Evolutionary conservation across 2,113 vertebrate species (phyloP), one percentile per base, ranked within the genome.

Genomic region (Pionites leucogaster): DNA sequence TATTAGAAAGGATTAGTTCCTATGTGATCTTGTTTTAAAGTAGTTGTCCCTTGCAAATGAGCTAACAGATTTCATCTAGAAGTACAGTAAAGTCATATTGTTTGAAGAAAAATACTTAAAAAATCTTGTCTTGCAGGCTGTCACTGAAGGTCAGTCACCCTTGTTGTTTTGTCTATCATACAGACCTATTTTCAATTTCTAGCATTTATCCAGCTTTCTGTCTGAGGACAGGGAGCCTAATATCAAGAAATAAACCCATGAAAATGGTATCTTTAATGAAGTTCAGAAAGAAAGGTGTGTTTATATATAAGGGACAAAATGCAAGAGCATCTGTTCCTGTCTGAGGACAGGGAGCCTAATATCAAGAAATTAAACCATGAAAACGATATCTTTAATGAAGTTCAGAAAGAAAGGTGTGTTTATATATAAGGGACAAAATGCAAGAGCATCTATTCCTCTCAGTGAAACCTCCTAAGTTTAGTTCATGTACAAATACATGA

Each of bases 361-460:
- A 94, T 25, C 70, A 95, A 97, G 52, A 96, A 97, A 92, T 93
- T 76, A 85, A 96, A 96, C 60, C 8, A 0, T 70, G n/a, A 88
- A 92, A 72, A 95, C 42, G 92, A 68, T 80, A 18, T 76, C 74
- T 77, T 91, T 93, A 97, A 94, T 74, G 69, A 20, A 90, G 57
- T 92, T 96, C 88, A 94, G 84, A 77, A 97, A 95, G 35, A 89
- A 79, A 87, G 20, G 27, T 59, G 11, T 59, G 31, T 42, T 31
- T 28, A 0, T 49, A 44, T 64, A 53, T 75, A 63, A 80, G 46
- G 44, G 62, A 92, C 80, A 88, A 92, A 64, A n/a, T 67, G 9
- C 62, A 92, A 70, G 62, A 90, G n/a, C 47, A 91, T 78, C 65
- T 95, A 20, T 37, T 89, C 14, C 27, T 95, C 35, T 67, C 57